Conservation (phyloP, 1,140 invertebrate species). For the Galleria mellonella region DNA sequence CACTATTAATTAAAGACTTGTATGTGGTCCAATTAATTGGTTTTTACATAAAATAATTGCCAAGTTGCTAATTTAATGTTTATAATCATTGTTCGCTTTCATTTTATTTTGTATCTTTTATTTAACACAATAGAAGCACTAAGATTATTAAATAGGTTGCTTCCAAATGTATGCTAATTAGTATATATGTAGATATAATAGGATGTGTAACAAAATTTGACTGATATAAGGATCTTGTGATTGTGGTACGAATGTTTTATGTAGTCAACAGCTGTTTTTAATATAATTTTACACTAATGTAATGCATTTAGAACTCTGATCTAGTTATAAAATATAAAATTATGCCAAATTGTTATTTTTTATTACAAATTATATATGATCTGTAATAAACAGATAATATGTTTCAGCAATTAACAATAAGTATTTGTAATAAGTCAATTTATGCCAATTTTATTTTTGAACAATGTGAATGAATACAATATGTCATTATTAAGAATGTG, state of each 20-base stretch:
- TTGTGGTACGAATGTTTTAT: constrained; percentile 63
- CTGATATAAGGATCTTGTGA: constrained; percentile 63
- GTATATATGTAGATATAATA: constrained; percentile 46
- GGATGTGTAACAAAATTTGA: constrained; percentile 55
- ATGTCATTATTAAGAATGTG: constrained; percentile 45
- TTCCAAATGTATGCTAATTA: constrained; percentile 59
- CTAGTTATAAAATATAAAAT: constrained; percentile 58
- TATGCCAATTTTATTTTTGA: constrained; percentile 16
- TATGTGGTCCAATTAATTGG: constrained; percentile 62
- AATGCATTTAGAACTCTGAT: constrained; percentile 64
- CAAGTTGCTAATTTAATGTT: background rate
- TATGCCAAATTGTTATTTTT: constrained; percentile 70
- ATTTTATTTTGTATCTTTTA: constrained; percentile 30
- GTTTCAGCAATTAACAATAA: background rate
- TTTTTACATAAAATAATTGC: constrained; percentile 10
- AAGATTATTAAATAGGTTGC: constrained; percentile 45
- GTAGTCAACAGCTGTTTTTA: constrained; percentile 47
- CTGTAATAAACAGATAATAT: constrained; percentile 23
- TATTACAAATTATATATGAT: constrained; percentile 44
- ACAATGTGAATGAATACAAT: constrained; percentile 42
- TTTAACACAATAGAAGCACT: constrained; percentile 45
- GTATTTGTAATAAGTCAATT: background rate
- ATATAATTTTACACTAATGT: constrained; percentile 53
- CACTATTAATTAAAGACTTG: constrained; percentile 55
- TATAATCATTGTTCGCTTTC: constrained; percentile 34